Percentiles rank a stretch among this genome's conserved stretches.
Evolutionary conservation across 2,113 vertebrate genomes (phyloP).

Genomic region (Eptatretus burgeri): DNA sequence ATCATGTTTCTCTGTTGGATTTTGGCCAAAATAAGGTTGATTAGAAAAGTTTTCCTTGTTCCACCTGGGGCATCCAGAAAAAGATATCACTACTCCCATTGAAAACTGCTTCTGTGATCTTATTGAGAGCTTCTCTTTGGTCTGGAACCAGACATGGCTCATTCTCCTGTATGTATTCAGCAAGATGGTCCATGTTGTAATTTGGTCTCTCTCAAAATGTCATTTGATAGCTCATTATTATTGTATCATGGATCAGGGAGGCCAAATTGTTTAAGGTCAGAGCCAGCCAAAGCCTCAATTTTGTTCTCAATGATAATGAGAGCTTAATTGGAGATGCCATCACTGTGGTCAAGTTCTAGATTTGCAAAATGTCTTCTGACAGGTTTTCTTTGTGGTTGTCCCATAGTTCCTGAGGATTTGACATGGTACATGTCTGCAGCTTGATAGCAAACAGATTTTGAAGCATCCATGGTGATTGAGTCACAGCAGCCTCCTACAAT

Average conservation of each 20-base stretch:
- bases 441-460: constrained; percentile 1
- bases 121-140: not conserved
- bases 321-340: too few species aligned
- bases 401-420: not conserved
- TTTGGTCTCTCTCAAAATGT: too few species aligned
- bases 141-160: not conserved
- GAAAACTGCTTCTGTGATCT: not conserved
- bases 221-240: not conserved
- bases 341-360: too few species aligned
- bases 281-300: not conserved
- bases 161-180: not conserved
- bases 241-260: not conserved
- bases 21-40: constrained; percentile 1
- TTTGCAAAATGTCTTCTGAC: too few species aligned
- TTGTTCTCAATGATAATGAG: not conserved
- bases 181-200: not conserved
- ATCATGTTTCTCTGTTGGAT: not conserved
- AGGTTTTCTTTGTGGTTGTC: too few species aligned
- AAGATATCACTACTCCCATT: not conserved
- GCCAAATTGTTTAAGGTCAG: not conserved
- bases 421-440: not conserved
- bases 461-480: not conserved
- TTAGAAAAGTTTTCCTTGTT: not conserved
- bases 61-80: not conserved
- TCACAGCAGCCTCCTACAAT: not conserved